A percentile compares a stretch with the other conserved stretches of the same genome.
phyloP scores from a whole-genome alignment of 2,113 vertebrate species.

The Podarcis raffonei region DNA sequence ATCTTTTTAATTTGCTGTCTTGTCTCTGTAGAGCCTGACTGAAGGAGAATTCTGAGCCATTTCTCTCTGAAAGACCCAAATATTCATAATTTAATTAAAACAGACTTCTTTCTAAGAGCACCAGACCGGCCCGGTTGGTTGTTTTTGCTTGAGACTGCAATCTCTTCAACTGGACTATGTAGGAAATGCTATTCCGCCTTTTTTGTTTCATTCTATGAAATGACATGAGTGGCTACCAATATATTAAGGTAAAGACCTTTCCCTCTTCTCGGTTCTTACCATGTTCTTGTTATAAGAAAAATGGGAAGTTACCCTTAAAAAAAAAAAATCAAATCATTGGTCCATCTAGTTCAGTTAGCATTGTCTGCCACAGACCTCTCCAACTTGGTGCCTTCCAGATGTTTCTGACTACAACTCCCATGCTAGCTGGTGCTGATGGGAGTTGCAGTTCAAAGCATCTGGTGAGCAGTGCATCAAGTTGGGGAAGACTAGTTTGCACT shows the following conservation, averaged over 20 bases:
- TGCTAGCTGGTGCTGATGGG: too few species aligned
- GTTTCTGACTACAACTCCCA: too few species aligned
- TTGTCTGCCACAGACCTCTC: too few species aligned
- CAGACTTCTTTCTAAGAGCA: not conserved
- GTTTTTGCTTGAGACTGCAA: not conserved
- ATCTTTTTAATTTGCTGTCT: conserved; percentile 16
- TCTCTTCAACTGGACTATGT: not conserved
- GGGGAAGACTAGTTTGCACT: too few species aligned
- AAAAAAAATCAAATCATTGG: not conserved
- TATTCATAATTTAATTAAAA: conserved; percentile 31
- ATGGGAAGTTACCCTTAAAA: too few species aligned
- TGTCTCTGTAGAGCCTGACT: not conserved
- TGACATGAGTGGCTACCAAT: not conserved
- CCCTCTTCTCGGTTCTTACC: not conserved
- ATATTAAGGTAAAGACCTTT: not conserved
- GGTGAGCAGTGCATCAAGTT: too few species aligned
- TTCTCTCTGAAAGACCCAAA: not conserved
- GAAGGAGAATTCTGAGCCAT: not conserved
- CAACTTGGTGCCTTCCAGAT: too few species aligned
- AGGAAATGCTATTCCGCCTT: not conserved
- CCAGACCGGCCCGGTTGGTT: not conserved
- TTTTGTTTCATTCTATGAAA: not conserved
- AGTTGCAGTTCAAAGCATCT: too few species aligned
- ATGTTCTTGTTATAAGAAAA: not conserved
- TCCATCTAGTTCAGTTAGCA: too few species aligned